Evolutionary conservation across 2,113 vertebrate genomes (phyloP), one percentile per base, ranked within the genome.

Genomic region (Amphiprion ocellaris): DNA sequence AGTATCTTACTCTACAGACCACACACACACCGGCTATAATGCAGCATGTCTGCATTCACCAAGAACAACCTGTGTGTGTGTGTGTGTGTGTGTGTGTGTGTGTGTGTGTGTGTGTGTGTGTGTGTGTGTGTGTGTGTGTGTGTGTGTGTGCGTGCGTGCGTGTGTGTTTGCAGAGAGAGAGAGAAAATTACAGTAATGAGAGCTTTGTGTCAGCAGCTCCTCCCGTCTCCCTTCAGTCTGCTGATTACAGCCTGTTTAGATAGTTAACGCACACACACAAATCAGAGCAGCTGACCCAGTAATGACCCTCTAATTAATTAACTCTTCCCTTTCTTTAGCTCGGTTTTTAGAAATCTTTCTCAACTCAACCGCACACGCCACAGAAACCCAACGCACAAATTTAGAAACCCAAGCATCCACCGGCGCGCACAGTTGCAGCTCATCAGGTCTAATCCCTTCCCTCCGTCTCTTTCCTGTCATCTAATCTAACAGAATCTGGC

Each of bases 161-260:
- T 21, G 21, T 21, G 21, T 21, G 21, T 21, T 21, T 21, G 1
- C 0, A 8, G 33, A 37, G 7, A 28, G 41, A 77, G 72, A 82
- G 52, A 70, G 60, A 87, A 84, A 91, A 89, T 90, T 92, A 90
- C 85, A 82, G 86, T 91, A 94, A 92, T 93, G 89, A 93, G 86
- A 88, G 89, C 81, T 77, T 81, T 83, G 77, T 86, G 86, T 91
- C 90, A 86, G 86, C 86, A 88, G 74, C 87, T 89, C 81, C 85
- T 89, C 89, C 83, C 58, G 81, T 82, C 85, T 90, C 68, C 78
- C 83, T 58, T 75, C 80, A 83, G 90, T 83, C 80, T 76, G 79
- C 83, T 86, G 92, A 92, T 90, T 92, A 89, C 72, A 90, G 87
- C 56, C 81, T 69, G 81, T 81, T 84, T 83, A 69, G 73, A 87